These are phyloP conservation scores for Megaleporinus macrocephalus DNA, from an alignment of 2,113 vertebrate genomes.

Conservation along the genomic window DNA sequence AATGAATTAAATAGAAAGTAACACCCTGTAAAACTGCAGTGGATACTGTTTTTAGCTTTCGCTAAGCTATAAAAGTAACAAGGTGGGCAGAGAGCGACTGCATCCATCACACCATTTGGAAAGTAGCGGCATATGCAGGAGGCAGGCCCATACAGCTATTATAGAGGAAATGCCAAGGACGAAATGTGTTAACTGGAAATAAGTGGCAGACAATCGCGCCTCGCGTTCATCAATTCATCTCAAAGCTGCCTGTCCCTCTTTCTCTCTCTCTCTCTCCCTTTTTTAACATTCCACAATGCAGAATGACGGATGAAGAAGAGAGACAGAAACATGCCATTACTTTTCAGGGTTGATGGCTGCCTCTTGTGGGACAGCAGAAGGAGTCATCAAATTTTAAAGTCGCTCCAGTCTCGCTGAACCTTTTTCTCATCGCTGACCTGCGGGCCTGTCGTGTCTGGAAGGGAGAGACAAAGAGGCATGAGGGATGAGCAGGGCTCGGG, in stretches of 20 bases:
- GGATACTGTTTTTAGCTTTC: background rate
- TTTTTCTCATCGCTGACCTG: constrained; percentile 59
- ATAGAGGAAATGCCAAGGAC: background rate
- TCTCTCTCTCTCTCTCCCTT: constrained; percentile 12
- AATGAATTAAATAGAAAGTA: no score
- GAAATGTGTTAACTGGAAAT: constrained; percentile 26
- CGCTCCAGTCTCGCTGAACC: constrained; percentile 57
- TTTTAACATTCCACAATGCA: constrained; percentile 32
- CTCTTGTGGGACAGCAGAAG: constrained; percentile 45
- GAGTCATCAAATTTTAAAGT: constrained; percentile 65
- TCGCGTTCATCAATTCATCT: constrained; percentile 12
- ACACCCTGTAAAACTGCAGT: no score
- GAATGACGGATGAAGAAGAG: background rate
- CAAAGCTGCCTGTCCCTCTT: constrained; percentile 12
- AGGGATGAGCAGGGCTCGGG: constrained; percentile 28
- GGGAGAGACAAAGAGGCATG: constrained; percentile 37
- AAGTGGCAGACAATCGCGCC: constrained; percentile 14
- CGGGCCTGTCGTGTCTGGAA: constrained; percentile 49
- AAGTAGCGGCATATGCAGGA: constrained; percentile 22
- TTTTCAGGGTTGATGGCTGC: constrained; percentile 52
- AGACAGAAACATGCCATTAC: constrained; percentile 42
- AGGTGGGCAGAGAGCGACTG: background rate
- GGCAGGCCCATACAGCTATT: background rate
- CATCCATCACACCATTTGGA: constrained; percentile 29
- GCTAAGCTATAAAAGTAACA: background rate